Evolutionary conservation across 2,113 vertebrate genomes (phyloP).

Genomic region (Coryphaenoides rupestris): DNA sequence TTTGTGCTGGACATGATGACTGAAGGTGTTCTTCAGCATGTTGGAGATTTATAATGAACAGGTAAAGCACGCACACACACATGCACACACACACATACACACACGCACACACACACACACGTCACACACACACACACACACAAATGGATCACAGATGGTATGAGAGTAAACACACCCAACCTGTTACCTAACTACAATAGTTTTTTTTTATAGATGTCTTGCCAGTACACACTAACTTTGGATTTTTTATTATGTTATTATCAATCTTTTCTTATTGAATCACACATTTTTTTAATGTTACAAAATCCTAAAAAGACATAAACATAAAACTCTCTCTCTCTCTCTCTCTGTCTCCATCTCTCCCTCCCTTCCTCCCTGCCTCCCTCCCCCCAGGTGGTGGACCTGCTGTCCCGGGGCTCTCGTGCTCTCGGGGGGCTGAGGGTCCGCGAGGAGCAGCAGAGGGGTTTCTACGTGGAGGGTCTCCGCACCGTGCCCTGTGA

Average conservation of each 20-base stretch:
- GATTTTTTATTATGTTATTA: no score
- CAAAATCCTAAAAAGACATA: no score
- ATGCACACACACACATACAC: no score
- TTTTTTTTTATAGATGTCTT: no score
- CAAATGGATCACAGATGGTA: background rate
- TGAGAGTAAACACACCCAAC: no score
- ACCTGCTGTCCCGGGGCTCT: slow-evolving; percentile 76
- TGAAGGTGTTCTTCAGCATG: slow-evolving; percentile 86
- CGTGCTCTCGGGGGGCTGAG: slow-evolving; percentile 73
- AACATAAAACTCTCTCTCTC: no score
- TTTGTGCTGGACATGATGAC: background rate
- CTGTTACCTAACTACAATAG: no score
- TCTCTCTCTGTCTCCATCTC: background rate
- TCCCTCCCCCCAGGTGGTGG: slow-evolving; percentile 70
- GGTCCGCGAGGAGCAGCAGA: slow-evolving; percentile 81
- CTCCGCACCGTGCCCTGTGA: slow-evolving; percentile 81
- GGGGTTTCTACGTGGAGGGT: slow-evolving; percentile 86
- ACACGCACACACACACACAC: no score
- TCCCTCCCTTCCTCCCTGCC: background rate
- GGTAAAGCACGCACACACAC: slow-evolving; percentile 62
- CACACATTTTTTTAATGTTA: no score
- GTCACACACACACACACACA: no score
- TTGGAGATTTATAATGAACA: slow-evolving; percentile 88
- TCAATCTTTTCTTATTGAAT: no score
- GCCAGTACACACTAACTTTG: no score